These are phyloP conservation scores for Egretta garzetta DNA, from an alignment of 2,113 vertebrate genomes.

Conservation along the genomic window DNA sequence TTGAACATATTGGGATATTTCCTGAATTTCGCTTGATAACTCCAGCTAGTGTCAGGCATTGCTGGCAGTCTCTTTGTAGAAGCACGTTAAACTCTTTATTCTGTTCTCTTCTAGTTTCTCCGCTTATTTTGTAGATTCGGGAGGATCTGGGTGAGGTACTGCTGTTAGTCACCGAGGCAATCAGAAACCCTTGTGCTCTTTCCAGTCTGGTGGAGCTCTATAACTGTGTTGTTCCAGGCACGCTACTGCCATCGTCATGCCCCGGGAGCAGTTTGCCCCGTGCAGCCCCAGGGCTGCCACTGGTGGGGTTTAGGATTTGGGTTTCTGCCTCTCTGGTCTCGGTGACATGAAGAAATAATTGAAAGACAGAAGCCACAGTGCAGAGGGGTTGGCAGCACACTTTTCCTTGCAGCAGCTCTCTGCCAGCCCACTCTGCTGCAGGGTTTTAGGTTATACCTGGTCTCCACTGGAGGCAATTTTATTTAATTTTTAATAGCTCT, in stretches of 20 bases:
- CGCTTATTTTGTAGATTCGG: neutral
- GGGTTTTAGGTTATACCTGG: neutral
- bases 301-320: neutral
- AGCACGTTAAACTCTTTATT: fast-evolving
- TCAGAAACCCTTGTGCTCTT: neutral
- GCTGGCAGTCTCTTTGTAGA: neutral
- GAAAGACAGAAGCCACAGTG: neutral
- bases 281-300: neutral
- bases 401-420: neutral
- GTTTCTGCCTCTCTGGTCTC: neutral
- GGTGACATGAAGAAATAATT: neutral
- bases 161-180: neutral
- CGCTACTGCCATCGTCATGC: fast-evolving
- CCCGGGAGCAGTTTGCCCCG: neutral
- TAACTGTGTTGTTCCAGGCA: neutral
- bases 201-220: neutral
- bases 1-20: neutral
- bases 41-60: fast-evolving
- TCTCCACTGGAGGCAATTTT: neutral
- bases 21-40: neutral
- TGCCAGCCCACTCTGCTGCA: neutral
- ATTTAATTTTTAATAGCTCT: neutral
- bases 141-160: neutral
- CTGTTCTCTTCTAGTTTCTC: neutral
- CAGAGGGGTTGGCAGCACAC: neutral